A percentile compares a stretch with the other conserved stretches of the same genome.
Evolutionary conservation across 2,888 invertebrate genomes (phyloP).

Genomic region (Lasiommata megera): DNA sequence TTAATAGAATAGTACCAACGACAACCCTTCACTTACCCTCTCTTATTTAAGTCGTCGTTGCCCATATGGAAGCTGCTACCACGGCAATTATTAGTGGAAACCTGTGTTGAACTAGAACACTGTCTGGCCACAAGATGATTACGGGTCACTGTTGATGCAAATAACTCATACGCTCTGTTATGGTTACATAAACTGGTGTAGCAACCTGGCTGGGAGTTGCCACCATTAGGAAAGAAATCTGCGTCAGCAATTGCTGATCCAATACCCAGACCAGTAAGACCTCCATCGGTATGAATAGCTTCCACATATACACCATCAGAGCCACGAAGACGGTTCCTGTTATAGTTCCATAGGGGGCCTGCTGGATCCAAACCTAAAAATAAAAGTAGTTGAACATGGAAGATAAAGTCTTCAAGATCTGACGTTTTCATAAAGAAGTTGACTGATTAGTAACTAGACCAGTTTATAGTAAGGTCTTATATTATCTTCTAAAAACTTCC

Average conservation of each 20-base stretch:
- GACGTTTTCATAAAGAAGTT: too few species aligned
- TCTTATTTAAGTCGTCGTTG: slow-evolving; percentile 49
- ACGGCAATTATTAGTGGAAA: slow-evolving; percentile 48
- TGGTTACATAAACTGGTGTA: slow-evolving; percentile 53
- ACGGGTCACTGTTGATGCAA: slow-evolving; percentile 51
- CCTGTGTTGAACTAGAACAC: slow-evolving; percentile 47
- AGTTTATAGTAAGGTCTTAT: too few species aligned
- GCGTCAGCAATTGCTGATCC: slow-evolving; percentile 72
- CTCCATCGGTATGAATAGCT: slow-evolving; percentile 70
- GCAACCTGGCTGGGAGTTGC: slow-evolving; percentile 64
- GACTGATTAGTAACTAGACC: too few species aligned
- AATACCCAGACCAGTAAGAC: slow-evolving; percentile 65
- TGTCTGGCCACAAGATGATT: slow-evolving; percentile 52
- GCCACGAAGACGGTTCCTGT: slow-evolving; percentile 38
- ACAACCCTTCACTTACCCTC: slow-evolving; percentile 42
- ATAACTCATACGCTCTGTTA: slow-evolving; percentile 58
- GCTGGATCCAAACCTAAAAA: slow-evolving; percentile 58
- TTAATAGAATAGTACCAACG: too few species aligned
- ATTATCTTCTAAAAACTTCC: too few species aligned
- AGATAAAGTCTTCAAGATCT: too few species aligned
- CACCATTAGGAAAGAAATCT: slow-evolving; percentile 83
- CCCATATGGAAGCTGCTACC: slow-evolving; percentile 51
- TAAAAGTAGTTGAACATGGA: too few species aligned
- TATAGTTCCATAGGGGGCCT: slow-evolving; percentile 54
- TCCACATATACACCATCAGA: slow-evolving; percentile 63